A percentile compares a stretch with the other conserved stretches of the same genome.
These are phyloP conservation scores for Camponotus floridanus DNA, from an alignment of 1,140 invertebrate species.

Conservation along the genomic window DNA sequence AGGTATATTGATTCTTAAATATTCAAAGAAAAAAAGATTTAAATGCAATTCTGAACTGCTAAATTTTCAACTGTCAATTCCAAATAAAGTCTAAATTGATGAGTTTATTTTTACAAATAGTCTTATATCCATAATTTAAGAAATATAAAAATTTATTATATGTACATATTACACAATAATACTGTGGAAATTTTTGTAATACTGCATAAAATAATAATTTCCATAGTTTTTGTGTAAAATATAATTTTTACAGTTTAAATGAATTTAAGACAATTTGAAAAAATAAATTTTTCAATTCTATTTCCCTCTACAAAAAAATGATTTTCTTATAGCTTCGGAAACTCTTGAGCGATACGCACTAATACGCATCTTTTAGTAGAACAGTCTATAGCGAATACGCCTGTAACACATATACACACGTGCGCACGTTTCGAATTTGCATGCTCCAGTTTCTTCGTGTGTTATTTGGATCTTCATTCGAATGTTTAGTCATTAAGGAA, in stretches of 20 bases:
- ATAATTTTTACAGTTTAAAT: not conserved
- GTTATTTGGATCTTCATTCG: slow-evolving; percentile 72
- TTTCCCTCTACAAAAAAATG: not conserved
- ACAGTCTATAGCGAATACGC: not conserved
- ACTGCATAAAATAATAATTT: not conserved
- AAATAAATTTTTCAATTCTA: not conserved
- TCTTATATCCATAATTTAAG: not conserved
- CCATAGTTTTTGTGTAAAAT: not conserved
- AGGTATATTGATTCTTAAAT: not conserved
- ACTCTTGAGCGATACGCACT: not conserved
- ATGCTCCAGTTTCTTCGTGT: slow-evolving; percentile 75
- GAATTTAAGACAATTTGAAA: not conserved
- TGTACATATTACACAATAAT: not conserved
- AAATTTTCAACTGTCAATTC: slow-evolving; percentile 3
- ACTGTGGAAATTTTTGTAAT: slow-evolving; percentile 6
- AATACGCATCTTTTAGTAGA: slow-evolving; percentile 14
- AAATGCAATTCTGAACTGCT: not conserved
- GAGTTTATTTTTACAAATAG: slow-evolving; percentile 1
- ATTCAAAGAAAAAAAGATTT: not conserved
- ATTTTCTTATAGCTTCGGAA: not conserved
- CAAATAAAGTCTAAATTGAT: not conserved
- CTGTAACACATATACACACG: slow-evolving; percentile 17
- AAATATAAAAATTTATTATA: not conserved
- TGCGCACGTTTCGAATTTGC: slow-evolving; percentile 70
- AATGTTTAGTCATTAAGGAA: slow-evolving; percentile 68